Base-by-base conservation (phyloP, 2,797 vertebrate species). In the Chrysocyon brachyurus region DNA sequence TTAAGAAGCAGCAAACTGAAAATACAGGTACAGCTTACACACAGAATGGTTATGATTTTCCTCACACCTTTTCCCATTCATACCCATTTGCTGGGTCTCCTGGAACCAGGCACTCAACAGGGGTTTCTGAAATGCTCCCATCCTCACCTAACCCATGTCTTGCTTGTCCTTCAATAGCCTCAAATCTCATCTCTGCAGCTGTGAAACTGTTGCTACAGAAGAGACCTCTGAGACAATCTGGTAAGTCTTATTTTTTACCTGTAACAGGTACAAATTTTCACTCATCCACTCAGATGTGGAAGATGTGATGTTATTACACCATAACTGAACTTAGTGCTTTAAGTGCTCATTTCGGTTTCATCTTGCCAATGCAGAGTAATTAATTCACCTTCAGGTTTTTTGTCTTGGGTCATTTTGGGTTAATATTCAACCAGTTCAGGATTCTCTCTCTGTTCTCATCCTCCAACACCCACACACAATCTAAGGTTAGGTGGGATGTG, bases 1-100 rank as follows among this genome's bases (percentile, higher is more conserved):
- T 95, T 92, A 87, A 90, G 56, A 63, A 92, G 73, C 33, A 95
- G 66, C 22, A 88, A 91, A 87, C 28, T 75, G 72, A 88, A 89
- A 89, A 79, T 49, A 63, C 49, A 81, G 14, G 31, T n/a, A 68
- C 46, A 66, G 12, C 56, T 87, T 66, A 73, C 12, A 57, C n/a
- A 57, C 5, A 12, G 12, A 81, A 1, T 16, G 12, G 33, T 77
- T 54, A 40, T 78, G 19, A 59, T 70, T 86, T 79, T 93, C 11
- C 26, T 28, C 8, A 22, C 8, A 33, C 59, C 6, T 56, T 66
- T 87, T 94, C 78, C 57, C n/a, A n/a, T 7, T 36, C 3, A 7
- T 5, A 24, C 15, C 78, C n/a, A 14, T 78, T 79, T 57, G 31
- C 73, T 54, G 40, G 6, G 19, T 79, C 56, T 83, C 40, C 79